Conservation (phyloP, 2,113 vertebrate genomes). For the Callorhinus ursinus region DNA sequence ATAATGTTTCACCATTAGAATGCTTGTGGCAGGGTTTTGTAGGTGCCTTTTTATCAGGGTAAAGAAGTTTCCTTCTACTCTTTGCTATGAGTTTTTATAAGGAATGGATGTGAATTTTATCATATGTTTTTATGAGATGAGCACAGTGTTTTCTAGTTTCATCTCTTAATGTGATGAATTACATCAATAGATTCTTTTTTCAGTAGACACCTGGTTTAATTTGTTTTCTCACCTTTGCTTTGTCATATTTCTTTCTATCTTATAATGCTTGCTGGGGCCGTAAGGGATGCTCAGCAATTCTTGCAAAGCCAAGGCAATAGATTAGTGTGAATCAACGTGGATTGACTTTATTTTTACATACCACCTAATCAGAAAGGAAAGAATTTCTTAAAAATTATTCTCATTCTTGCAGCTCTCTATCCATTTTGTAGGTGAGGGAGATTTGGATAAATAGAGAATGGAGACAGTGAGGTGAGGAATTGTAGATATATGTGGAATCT, state of each 20-base stretch:
- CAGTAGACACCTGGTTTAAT: constrained; percentile 84
- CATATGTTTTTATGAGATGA: not conserved
- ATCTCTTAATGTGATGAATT: not conserved
- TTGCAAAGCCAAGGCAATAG: constrained; percentile 83
- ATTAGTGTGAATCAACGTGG: constrained; percentile 86
- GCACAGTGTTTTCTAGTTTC: not conserved
- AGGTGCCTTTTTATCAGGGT: not conserved
- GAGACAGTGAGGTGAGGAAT: not conserved
- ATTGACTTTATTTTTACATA: constrained; percentile 87
- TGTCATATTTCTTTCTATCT: constrained; percentile 81
- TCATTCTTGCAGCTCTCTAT: constrained; percentile 70
- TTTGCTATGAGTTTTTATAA: not conserved
- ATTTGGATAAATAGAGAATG: not conserved
- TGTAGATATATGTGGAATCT: not conserved
- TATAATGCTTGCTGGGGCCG: constrained; percentile 77
- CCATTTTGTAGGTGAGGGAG: constrained; percentile 2
- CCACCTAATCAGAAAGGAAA: constrained; percentile 84
- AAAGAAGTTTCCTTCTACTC: not conserved
- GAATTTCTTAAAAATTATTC: constrained; percentile 80
- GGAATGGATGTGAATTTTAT: not conserved
- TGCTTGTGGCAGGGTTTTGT: not conserved
- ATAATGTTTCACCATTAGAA: not conserved
- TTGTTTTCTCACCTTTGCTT: constrained; percentile 83
- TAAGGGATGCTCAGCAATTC: constrained; percentile 84
- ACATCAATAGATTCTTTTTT: not conserved